phyloP scores from a whole-genome alignment of 2,888 invertebrate genomes.

The Cataglyphis livida region DNA sequence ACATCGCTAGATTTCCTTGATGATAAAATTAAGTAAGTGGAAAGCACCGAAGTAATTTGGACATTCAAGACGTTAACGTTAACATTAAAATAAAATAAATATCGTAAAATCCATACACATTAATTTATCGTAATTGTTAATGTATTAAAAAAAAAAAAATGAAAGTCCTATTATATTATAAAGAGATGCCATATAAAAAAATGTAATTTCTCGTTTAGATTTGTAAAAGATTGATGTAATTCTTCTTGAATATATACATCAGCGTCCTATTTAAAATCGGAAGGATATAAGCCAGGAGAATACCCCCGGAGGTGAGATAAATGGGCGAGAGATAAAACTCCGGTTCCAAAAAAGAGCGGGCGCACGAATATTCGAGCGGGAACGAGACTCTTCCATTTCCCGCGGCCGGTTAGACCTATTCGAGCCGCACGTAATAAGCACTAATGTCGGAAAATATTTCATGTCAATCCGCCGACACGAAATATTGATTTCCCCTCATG shows the following conservation, averaged over 20 bases:
- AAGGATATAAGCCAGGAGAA: constrained; percentile 47
- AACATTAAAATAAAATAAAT: background rate
- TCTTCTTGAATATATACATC: background rate
- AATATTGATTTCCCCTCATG: constrained; percentile 78
- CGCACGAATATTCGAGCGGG: constrained; percentile 24
- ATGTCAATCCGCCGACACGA: constrained; percentile 77
- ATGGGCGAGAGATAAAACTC: constrained; percentile 57
- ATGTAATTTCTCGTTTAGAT: background rate
- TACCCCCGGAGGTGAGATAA: constrained; percentile 58
- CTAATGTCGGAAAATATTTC: constrained; percentile 81
- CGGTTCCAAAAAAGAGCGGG: constrained; percentile 44
- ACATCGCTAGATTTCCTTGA: constrained; percentile 55
- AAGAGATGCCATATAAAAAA: background rate
- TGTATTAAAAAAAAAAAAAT: background rate
- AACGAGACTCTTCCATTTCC: constrained; percentile 65
- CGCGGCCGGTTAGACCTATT: constrained; percentile 57
- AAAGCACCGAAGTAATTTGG: constrained; percentile 32
- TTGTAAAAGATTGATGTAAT: background rate
- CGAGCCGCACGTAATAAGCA: constrained; percentile 77
- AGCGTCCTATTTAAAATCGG: constrained; percentile 16
- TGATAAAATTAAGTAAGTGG: constrained; percentile 56
- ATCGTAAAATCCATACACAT: background rate
- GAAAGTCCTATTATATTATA: background rate
- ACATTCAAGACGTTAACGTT: background rate
- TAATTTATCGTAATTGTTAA: background rate